Conservation (phyloP, 2,888 invertebrate species). For the Amphipyra tragopoginis region DNA sequence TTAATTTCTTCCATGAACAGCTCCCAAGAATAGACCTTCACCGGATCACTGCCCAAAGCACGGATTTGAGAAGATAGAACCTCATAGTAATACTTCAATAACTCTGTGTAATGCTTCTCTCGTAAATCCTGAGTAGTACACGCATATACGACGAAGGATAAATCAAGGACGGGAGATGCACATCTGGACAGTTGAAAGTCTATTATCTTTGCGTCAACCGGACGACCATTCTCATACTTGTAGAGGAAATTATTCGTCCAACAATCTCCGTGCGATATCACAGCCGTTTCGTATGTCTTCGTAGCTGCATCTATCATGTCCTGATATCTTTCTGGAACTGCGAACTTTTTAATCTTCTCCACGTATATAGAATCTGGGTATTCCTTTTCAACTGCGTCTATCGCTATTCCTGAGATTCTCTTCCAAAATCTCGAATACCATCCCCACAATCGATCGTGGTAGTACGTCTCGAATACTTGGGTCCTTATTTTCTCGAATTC, state of each 20-base stretch:
- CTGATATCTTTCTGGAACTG: slow-evolving; percentile 86
- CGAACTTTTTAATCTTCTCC: slow-evolving; percentile 88
- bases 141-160: slow-evolving; percentile 88
- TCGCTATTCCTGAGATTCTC: slow-evolving; percentile 86
- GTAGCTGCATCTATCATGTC: slow-evolving; percentile 83
- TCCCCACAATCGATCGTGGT: slow-evolving; percentile 83
- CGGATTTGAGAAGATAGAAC: slow-evolving; percentile 87
- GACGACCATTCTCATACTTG: slow-evolving; percentile 71
- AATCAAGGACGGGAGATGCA: slow-evolving; percentile 89
- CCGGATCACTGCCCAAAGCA: slow-evolving; percentile 91
- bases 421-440: slow-evolving; percentile 91
- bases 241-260: slow-evolving; percentile 94
- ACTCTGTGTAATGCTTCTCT: slow-evolving; percentile 88
- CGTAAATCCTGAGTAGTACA: slow-evolving; percentile 91
- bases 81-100: slow-evolving; percentile 91
- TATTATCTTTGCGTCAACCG: slow-evolving; percentile 89
- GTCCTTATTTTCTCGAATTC: slow-evolving; percentile 81
- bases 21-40: slow-evolving; percentile 86
- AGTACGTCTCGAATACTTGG: slow-evolving; percentile 89
- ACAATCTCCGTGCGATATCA: slow-evolving; percentile 93
- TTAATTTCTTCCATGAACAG: slow-evolving; percentile 88
- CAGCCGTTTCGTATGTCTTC: slow-evolving; percentile 80
- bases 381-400: slow-evolving; percentile 91
- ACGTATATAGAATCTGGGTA: slow-evolving; percentile 90
- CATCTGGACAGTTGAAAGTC: slow-evolving; percentile 92